These are phyloP conservation scores for Drosophila tripunctata DNA, from an alignment of 2,888 invertebrate genomes.

Conservation along the genomic window DNA sequence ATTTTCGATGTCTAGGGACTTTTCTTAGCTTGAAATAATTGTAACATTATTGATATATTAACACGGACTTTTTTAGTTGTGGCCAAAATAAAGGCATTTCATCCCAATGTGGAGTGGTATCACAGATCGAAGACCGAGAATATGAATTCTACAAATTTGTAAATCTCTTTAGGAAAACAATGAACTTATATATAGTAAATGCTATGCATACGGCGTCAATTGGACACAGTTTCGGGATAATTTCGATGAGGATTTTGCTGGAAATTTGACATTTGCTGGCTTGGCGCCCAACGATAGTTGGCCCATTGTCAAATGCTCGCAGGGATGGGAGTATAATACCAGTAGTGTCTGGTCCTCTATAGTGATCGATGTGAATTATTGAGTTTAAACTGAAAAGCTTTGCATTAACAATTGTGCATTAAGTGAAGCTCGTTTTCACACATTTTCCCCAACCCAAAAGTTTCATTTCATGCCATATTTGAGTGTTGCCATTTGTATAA, in stretches of 20 bases:
- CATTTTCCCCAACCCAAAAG: too few relatives aligned
- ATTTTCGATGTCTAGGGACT: too few relatives aligned
- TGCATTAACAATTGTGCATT: slow-evolving; percentile 35
- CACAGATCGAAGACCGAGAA: too few relatives aligned
- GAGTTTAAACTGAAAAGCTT: background rate
- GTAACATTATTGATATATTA: too few relatives aligned
- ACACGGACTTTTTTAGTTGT: too few relatives aligned
- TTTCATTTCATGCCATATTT: background rate
- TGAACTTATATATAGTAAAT: slow-evolving; percentile 87
- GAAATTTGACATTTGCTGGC: slow-evolving; percentile 66
- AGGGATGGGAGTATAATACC: slow-evolving; percentile 92
- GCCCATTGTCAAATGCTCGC: slow-evolving; percentile 88
- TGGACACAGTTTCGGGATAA: slow-evolving; percentile 86
- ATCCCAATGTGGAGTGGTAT: too few relatives aligned
- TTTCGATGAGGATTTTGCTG: slow-evolving; percentile 19
- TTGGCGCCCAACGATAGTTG: slow-evolving; percentile 86
- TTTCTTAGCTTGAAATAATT: too few relatives aligned
- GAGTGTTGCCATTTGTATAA: background rate
- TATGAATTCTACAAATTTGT: too few relatives aligned
- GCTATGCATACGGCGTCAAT: slow-evolving; percentile 89
- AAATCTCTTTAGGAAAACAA: slow-evolving; percentile 68
- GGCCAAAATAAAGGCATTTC: too few relatives aligned
- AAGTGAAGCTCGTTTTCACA: slow-evolving; percentile 43
- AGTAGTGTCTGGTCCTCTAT: slow-evolving; percentile 90
- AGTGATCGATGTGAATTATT: slow-evolving; percentile 89